Base-by-base conservation (phyloP, 2,888 invertebrate genomes). In the Acronicta alni region DNA sequence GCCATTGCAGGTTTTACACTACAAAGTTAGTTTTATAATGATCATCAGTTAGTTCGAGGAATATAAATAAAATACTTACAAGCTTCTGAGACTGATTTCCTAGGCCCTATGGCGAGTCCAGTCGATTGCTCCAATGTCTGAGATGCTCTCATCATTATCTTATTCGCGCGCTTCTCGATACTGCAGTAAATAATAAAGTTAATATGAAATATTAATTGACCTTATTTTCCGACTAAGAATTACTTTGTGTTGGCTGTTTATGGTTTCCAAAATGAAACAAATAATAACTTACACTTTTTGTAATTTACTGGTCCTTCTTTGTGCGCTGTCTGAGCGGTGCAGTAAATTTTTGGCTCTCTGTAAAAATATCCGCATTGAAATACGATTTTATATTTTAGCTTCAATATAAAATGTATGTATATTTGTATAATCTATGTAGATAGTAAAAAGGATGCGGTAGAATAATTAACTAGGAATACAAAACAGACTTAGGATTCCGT, bases 61-160 rank as follows among this genome's bases (percentile, higher is more conserved):
- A 18, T 37, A 49, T 41, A 32, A n/a, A 16, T 55, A 18, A 1
- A 20, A 45, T 48, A 83, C 92, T 90, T 65, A 93, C 93, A 89
- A 0, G 90, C 71, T 54, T 93, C 93, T 17, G 80, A 87, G 49
- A 91, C 80, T 0, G 96, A 95, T 42, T 96, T 93, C 44, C 96
- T 89, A 0, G 95, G 93, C 4, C 97, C 97, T 45, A 98, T 95
- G 2, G 96, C 97, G 56, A 97, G 94, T 0, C 97, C 97, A 0
- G 98, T 98, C 0, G 97, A 97, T 82, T 96, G 96, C 84, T 97
- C 98, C 78, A 96, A 89, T 5, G 97, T 98, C 86, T 97, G 98
- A 1, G 97, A 97, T 0, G 97, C 98, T 83, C 96, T 97, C 88
- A 96, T 93, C 82, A 98, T 95, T 95, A 98, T 96, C 85, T 97